Evolutionary conservation across 2,888 invertebrate species (phyloP).

Genomic region (Hypomecis punctinalis): DNA sequence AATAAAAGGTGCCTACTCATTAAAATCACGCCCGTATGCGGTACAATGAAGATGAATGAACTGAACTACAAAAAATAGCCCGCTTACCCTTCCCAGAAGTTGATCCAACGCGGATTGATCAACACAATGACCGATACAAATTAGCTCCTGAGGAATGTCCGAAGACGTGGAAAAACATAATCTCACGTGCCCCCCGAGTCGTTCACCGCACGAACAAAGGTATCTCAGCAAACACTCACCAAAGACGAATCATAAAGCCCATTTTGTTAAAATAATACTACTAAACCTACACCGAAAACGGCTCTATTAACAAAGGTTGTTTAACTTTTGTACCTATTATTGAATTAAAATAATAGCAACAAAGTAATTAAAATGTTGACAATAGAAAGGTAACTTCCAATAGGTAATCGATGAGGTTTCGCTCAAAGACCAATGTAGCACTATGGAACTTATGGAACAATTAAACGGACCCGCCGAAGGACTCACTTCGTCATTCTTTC

Average conservation of each 20-base stretch:
- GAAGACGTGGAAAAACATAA: slow-evolving; percentile 29
- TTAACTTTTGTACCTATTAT: slow-evolving; percentile 18
- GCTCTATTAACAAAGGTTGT: slow-evolving; percentile 17
- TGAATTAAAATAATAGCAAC: slow-evolving; percentile 12
- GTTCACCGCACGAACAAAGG: slow-evolving; percentile 35
- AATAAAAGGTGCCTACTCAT: no score
- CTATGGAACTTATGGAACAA: neutral
- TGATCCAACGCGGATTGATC: slow-evolving; percentile 20
- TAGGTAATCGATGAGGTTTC: neutral
- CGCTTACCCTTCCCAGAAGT: slow-evolving; percentile 7
- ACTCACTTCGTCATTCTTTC: no score
- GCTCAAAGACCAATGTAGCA: neutral
- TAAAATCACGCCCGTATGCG: no score
- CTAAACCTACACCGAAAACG: slow-evolving; percentile 9
- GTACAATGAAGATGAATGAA: no score
- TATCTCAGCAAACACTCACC: slow-evolving; percentile 21
- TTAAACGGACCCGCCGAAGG: neutral
- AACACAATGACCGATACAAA: slow-evolving; percentile 24
- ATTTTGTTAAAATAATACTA: slow-evolving; percentile 14
- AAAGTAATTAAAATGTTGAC: slow-evolving; percentile 14
- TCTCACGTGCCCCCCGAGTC: slow-evolving; percentile 32
- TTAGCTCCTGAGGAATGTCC: slow-evolving; percentile 16
- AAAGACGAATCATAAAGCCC: slow-evolving; percentile 14
- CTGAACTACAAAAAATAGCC: neutral
- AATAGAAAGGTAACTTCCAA: neutral